These are phyloP conservation scores for Cynodonichthys magdalenae DNA, from an alignment of 2,797 vertebrate genomes.

Conservation along the genomic window DNA sequence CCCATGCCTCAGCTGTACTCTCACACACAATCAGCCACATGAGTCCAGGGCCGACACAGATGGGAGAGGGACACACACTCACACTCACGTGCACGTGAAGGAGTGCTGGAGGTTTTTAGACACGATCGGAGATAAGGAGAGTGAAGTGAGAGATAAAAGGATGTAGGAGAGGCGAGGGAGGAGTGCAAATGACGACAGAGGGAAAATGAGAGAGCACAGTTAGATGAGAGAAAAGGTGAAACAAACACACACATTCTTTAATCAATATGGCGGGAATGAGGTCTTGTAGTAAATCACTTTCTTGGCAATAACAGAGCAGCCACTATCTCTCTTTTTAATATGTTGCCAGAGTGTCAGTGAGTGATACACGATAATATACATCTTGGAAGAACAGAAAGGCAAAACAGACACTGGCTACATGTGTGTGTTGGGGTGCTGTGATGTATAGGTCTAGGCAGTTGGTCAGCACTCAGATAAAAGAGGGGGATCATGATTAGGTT, in stretches of 20 bases:
- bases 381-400: conserved; percentile 26
- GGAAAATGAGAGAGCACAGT: conserved; percentile 55
- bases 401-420: conserved; percentile 12
- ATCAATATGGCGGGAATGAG: conserved; percentile 73
- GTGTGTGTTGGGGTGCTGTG: conserved; percentile 27
- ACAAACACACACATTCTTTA: conserved; percentile 54
- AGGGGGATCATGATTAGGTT: conserved; percentile 65
- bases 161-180: conserved; percentile 31
- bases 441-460: conserved; percentile 59
- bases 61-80: conserved; percentile 22
- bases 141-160: conserved; percentile 59
- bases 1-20: conserved; percentile 41
- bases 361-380: conserved; percentile 61
- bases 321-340: conserved; percentile 72
- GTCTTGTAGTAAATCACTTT: conserved; percentile 73
- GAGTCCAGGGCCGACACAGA: conserved; percentile 34
- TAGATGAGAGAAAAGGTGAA: conserved; percentile 53
- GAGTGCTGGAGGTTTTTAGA: conserved; percentile 41
- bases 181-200: conserved; percentile 29
- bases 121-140: conserved; percentile 56
- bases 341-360: conserved; percentile 63
- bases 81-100: neutral
- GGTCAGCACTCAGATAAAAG: conserved; percentile 57
- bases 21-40: conserved; percentile 50
- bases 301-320: conserved; percentile 72